phyloP scores from a whole-genome alignment of 1,140 invertebrate genomes.

The Tenebrio molitor region DNA sequence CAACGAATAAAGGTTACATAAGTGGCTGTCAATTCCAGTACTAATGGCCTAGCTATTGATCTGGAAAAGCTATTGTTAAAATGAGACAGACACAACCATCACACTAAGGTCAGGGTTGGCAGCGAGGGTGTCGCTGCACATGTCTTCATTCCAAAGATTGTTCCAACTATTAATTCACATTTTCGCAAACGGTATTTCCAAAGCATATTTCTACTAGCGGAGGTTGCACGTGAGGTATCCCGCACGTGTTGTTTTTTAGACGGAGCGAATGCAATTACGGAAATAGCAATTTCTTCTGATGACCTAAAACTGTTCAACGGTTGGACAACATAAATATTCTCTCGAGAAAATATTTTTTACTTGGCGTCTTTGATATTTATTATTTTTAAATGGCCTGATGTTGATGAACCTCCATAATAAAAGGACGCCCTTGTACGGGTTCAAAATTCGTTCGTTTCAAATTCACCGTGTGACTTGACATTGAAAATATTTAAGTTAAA shows the following conservation, averaged over 20 bases:
- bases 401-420: conserved; percentile 9
- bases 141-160: no score
- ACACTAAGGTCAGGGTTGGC: conserved; percentile 5
- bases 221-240: conserved; percentile 20
- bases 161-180: no score
- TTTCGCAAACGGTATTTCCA: no score
- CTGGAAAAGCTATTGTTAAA: conserved; percentile 19
- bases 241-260: conserved; percentile 17
- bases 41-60: conserved; percentile 30
- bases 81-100: conserved; percentile 17
- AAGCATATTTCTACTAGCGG: conserved; percentile 13
- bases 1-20: conserved; percentile 12
- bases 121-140: no score
- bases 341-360: conserved; percentile 26
- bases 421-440: background rate
- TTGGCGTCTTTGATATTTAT: conserved; percentile 6
- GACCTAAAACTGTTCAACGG: conserved; percentile 23
- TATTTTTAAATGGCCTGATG: conserved; percentile 13
- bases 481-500: background rate
- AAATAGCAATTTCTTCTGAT: conserved; percentile 35
- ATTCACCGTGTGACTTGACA: background rate
- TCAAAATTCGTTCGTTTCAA: background rate
- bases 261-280: conserved; percentile 7
- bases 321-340: conserved; percentile 15
- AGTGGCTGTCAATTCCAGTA: conserved; percentile 10